A percentile compares a stretch with the other conserved stretches of the same genome.
Evolutionary conservation across 2,797 vertebrate species (phyloP).

Genomic region (Rhodeus uyekii): DNA sequence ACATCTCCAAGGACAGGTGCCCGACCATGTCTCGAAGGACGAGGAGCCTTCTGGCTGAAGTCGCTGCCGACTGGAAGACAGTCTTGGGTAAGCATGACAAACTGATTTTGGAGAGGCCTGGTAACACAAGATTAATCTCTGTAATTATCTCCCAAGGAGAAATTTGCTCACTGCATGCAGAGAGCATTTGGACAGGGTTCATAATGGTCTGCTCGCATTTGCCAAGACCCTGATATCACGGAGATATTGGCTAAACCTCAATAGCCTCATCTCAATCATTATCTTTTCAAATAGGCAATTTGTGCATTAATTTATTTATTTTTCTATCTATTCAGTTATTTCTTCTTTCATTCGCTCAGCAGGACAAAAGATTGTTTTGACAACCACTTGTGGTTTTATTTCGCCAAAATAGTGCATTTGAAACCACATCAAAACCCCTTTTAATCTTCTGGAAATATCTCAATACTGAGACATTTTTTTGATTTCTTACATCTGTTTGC

Average conservation of each 20-base stretch:
- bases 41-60: constrained; percentile 60
- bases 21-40: constrained; percentile 67
- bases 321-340: constrained; percentile 17
- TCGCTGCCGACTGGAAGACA: constrained; percentile 63
- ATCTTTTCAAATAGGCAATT: constrained; percentile 47
- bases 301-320: constrained; percentile 33
- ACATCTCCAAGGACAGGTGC: constrained; percentile 68
- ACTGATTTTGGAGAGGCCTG: constrained; percentile 73
- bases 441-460: constrained; percentile 30
- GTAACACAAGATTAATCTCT: constrained; percentile 76
- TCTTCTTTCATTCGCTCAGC: constrained; percentile 14
- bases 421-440: constrained; percentile 36
- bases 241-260: constrained; percentile 49
- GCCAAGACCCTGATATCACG: constrained; percentile 52
- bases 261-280: constrained; percentile 38
- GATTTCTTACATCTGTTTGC: constrained; percentile 30
- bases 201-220: constrained; percentile 47
- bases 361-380: constrained; percentile 34
- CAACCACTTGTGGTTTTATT: constrained; percentile 31
- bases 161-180: constrained; percentile 56
- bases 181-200: constrained; percentile 59
- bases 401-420: not conserved
- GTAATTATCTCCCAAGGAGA: constrained; percentile 72
- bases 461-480: constrained; percentile 26
- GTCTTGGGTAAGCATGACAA: constrained; percentile 76